Evolutionary conservation across 2,888 invertebrate genomes (phyloP).

Genomic region (Gisinianus flammeolus): DNA sequence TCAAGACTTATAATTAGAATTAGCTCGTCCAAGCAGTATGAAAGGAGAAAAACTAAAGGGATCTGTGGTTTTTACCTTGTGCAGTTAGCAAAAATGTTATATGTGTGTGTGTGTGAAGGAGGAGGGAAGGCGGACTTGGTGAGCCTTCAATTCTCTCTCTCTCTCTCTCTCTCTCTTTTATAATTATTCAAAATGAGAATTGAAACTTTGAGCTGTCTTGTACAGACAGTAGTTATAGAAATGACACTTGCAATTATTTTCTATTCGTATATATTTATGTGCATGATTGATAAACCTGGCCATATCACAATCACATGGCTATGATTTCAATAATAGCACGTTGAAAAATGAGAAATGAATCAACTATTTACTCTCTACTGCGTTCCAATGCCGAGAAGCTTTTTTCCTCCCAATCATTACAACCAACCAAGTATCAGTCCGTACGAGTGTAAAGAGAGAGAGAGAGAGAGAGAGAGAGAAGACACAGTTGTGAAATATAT

Average conservation of each 20-base stretch:
- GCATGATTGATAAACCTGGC: conserved; percentile 23
- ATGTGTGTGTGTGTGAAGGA: too few relatives aligned
- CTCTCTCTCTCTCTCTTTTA: too few relatives aligned
- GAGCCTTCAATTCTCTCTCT: too few relatives aligned
- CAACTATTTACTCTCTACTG: conserved; percentile 5
- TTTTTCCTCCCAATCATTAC: too few relatives aligned
- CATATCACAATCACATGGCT: conserved; percentile 25
- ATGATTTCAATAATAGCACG: conserved; percentile 23
- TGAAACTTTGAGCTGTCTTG: conserved; percentile 1
- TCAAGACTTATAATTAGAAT: too few relatives aligned
- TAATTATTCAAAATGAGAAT: conserved; percentile 16
- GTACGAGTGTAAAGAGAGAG: neutral
- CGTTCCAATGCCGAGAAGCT: neutral
- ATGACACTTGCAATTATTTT: conserved; percentile 23
- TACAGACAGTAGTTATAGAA: neutral
- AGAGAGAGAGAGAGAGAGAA: neutral
- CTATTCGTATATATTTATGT: conserved; percentile 1
- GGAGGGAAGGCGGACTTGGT: too few relatives aligned
- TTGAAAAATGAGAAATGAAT: conserved; percentile 21
- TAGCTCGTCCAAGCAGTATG: too few relatives aligned
- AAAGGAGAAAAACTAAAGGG: too few relatives aligned
- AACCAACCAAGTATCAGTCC: neutral
- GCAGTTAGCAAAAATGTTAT: too few relatives aligned
- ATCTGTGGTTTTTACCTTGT: too few relatives aligned
- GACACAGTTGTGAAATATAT: neutral